Evolutionary conservation across 30 jellyfish, hydroid and myxozoan genomes (phyloP), one percentile per base, ranked within the genome.

Genomic region (Rhopilema esculentum): DNA sequence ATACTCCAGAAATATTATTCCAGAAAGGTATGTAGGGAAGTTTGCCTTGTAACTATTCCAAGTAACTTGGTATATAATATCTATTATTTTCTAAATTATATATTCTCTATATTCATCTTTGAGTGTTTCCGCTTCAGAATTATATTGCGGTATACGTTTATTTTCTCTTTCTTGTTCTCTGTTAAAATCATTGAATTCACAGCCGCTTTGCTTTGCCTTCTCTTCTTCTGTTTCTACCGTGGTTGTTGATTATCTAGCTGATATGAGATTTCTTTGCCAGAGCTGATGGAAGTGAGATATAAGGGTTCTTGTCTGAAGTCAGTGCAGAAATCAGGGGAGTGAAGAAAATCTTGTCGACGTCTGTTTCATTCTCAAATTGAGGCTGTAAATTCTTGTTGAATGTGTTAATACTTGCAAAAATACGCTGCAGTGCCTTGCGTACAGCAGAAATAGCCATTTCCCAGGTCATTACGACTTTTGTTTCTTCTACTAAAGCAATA

Each of bases 151-250:
- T 63, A 18, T n/a, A 2, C 4, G 72, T 7, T 2, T 63, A 63
- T 63, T n/a, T 18, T 63, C 29, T 18, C 26, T 24, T n/a, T 63
- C 29, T 63, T 63, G 26, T n/a, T 24, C 72, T 24, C 6, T 18
- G 72, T 63, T 7, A 63, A 24, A 18, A 63, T 24, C 72, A 63
- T 24, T 63, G 72, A n/a, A 63, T 8, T 63, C 72, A 63, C 72
- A 63, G 29, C 29, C 72, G 29, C 29, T 24, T 63, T 19, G 29
- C 6, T 63, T 63, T 40, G 57, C 57, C 57, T 12, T 6, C 57
- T 40, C 57, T 40, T 40, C 57, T 12, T 40, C 57, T 40, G 12
- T 40, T 40, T 12, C 57, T 40, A 40, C 12, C 57, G 57, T 12
- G 57, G 57, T 40, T 40, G 57, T 40, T 40, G 57, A 40, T 40